A percentile compares a stretch with the other conserved stretches of the same genome.
Evolutionary conservation across 2,888 invertebrate genomes (phyloP).

Genomic region (Acleris holmiana): DNA sequence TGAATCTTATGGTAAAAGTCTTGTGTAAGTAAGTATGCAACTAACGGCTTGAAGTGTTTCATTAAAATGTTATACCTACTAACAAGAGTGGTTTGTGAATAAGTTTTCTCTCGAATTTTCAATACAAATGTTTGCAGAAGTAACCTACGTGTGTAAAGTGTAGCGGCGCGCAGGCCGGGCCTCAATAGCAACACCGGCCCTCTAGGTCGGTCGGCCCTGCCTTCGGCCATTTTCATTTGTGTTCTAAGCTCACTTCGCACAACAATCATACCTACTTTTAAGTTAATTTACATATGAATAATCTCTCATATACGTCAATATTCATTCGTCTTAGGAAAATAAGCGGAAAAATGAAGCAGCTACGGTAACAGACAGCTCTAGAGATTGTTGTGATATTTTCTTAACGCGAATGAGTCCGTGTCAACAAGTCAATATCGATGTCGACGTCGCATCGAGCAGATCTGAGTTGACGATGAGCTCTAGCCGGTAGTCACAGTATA

Average conservation of each 20-base stretch:
- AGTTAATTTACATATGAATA: slow-evolving; percentile 37
- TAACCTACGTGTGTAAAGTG: slow-evolving; percentile 49
- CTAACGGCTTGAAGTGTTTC: slow-evolving; percentile 79
- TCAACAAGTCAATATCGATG: slow-evolving; percentile 8
- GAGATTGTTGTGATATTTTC: slow-evolving; percentile 24
- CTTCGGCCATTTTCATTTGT: slow-evolving; percentile 36
- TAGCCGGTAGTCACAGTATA: slow-evolving; percentile 29
- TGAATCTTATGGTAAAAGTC: slow-evolving; percentile 59
- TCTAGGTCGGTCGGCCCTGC: slow-evolving; percentile 57
- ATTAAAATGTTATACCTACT: slow-evolving; percentile 67
- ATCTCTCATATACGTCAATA: slow-evolving; percentile 44
- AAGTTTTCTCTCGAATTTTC: slow-evolving; percentile 66
- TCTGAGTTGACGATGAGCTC: slow-evolving; percentile 40
- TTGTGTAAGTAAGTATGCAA: slow-evolving; percentile 66
- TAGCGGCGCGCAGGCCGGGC: slow-evolving; percentile 70
- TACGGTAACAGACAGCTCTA: slow-evolving; percentile 21
- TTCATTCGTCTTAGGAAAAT: slow-evolving; percentile 29
- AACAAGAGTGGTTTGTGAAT: slow-evolving; percentile 78
- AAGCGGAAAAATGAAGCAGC: slow-evolving; percentile 22
- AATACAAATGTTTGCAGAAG: slow-evolving; percentile 55
- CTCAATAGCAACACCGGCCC: slow-evolving; percentile 69
- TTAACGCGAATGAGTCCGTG: slow-evolving; percentile 22
- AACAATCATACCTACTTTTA: slow-evolving; percentile 52
- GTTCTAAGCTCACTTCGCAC: slow-evolving; percentile 62
- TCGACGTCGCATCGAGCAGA: slow-evolving; percentile 42